Percentiles rank a stretch among this genome's conserved stretches.
Evolutionary conservation across 2,888 invertebrate species (phyloP).

Genomic region (Villa cingulata): DNA sequence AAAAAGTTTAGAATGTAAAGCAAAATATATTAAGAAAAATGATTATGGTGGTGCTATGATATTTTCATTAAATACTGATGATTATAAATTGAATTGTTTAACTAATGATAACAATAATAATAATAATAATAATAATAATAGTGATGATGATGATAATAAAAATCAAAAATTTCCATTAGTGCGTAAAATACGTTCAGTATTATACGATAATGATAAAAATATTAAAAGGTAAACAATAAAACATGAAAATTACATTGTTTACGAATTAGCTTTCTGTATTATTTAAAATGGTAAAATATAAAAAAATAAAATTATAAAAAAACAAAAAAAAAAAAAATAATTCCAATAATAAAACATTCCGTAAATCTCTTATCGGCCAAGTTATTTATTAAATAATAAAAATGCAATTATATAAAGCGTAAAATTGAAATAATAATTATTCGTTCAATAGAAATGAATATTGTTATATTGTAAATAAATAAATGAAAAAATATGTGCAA

Average conservation of each 20-base stretch:
- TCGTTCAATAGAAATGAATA: too few species aligned
- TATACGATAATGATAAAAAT: slow-evolving; percentile 8
- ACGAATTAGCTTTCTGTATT: too few species aligned
- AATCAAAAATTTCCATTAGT: slow-evolving; percentile 24
- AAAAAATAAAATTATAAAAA: too few species aligned
- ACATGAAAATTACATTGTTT: not conserved
- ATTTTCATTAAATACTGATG: slow-evolving; percentile 69
- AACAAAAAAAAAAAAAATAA: too few species aligned
- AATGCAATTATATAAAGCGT: too few species aligned
- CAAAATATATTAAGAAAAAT: slow-evolving; percentile 46
- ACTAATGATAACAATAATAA: slow-evolving; percentile 5
- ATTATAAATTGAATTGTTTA: slow-evolving; percentile 47
- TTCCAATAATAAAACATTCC: too few species aligned
- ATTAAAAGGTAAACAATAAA: not conserved
- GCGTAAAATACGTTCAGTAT: slow-evolving; percentile 17
- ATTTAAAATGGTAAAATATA: too few species aligned
- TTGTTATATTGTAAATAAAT: too few species aligned
- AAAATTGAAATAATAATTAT: too few species aligned
- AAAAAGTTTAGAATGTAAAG: slow-evolving; percentile 53
- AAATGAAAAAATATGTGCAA: too few species aligned
- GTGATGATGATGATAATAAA: slow-evolving; percentile 7
- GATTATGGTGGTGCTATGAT: slow-evolving; percentile 71
- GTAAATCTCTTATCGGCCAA: too few species aligned
- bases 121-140: not conserved
- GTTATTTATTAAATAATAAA: too few species aligned